phyloP scores from a whole-genome alignment of 2,113 vertebrate genomes.

The Crotalus helleri region DNA sequence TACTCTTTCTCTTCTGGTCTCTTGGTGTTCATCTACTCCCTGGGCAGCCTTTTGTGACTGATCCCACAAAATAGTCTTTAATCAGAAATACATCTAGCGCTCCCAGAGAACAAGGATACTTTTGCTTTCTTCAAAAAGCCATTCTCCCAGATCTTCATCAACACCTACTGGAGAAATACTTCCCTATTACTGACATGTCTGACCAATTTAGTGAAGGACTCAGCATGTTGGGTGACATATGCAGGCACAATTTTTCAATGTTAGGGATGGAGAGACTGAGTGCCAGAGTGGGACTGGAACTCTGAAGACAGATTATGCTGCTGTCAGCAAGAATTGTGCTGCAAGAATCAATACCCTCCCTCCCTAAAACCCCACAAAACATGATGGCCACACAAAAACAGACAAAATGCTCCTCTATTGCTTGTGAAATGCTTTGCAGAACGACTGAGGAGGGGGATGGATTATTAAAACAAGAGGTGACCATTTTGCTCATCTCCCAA shows the following conservation, averaged over 20 bases:
- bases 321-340: background rate
- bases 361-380: background rate
- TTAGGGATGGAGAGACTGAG: background rate
- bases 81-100: background rate
- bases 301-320: background rate
- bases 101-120: background rate
- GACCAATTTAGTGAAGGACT: background rate
- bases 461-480: background rate
- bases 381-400: background rate
- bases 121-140: background rate
- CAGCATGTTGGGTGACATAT: background rate
- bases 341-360: background rate
- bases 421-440: background rate
- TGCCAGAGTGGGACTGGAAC: background rate
- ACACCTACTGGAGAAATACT: background rate
- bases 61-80: background rate
- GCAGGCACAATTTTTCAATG: background rate
- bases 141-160: background rate
- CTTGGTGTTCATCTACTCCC: background rate
- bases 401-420: background rate
- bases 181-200: background rate
- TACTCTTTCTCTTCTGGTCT: background rate
- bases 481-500: background rate
- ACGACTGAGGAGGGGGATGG: background rate
- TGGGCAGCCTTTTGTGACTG: background rate